Conservation (phyloP, 1,140 invertebrate species). For the Stegodyphus dumicola region DNA sequence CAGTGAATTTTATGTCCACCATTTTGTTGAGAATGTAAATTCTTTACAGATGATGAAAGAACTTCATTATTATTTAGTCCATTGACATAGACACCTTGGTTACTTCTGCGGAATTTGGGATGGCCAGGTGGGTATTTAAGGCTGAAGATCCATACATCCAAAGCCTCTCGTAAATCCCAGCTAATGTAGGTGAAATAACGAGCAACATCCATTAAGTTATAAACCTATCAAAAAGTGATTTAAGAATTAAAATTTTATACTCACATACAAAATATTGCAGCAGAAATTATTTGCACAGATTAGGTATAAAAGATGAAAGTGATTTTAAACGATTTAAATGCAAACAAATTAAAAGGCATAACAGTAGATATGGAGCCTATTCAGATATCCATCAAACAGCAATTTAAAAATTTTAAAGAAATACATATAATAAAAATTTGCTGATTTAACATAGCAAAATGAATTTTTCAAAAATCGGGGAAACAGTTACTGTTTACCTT, state of each 20-base stretch:
- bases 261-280: neutral
- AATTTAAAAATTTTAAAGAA: too few species aligned
- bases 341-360: too few species aligned
- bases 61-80: slow-evolving; percentile 62
- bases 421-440: too few species aligned
- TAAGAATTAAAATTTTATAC: neutral
- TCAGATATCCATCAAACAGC: too few species aligned
- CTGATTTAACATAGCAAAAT: too few species aligned
- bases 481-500: too few species aligned
- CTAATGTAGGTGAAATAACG: slow-evolving; percentile 63
- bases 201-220: slow-evolving; percentile 62
- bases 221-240: slow-evolving; percentile 45
- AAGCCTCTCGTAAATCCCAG: slow-evolving; percentile 62
- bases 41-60: neutral
- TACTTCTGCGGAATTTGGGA: slow-evolving; percentile 50
- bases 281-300: too few species aligned
- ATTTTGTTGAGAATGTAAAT: neutral
- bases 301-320: too few species aligned
- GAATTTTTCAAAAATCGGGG: too few species aligned
- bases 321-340: too few species aligned
- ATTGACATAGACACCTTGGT: slow-evolving; percentile 62
- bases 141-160: slow-evolving; percentile 61
- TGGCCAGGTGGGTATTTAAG: slow-evolving; percentile 62
- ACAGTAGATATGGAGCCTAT: too few species aligned
- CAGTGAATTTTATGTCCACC: too few species aligned